A percentile compares a stretch with the other conserved stretches of the same genome.
phyloP scores from a whole-genome alignment of 2,888 invertebrate genomes.

The Syritta pipiens region DNA sequence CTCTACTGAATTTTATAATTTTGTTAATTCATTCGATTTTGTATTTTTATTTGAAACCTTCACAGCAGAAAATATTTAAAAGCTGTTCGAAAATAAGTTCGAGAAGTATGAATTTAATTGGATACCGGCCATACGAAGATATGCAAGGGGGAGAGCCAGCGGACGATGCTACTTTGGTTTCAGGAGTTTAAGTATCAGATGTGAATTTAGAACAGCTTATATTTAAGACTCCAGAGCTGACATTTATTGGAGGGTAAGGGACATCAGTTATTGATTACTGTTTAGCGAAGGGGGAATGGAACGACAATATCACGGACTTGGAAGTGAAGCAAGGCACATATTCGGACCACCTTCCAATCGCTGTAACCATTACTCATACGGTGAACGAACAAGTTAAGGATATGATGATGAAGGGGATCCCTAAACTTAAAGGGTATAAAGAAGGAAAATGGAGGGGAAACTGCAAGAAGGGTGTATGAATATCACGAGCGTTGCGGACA shows the following conservation, averaged over 20 bases:
- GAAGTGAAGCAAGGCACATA: not conserved
- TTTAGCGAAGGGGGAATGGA: not conserved
- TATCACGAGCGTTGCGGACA: not conserved
- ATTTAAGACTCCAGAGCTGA: too few relatives aligned
- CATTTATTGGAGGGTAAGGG: constrained; percentile 2
- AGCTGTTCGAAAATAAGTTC: constrained; percentile 4
- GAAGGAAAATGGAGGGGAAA: not conserved
- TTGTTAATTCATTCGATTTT: not conserved
- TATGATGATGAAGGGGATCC: not conserved
- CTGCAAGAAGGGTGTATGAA: not conserved
- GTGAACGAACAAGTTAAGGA: not conserved
- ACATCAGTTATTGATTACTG: not conserved
- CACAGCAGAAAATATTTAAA: not conserved
- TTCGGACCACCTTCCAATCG: not conserved
- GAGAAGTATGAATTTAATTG: not conserved
- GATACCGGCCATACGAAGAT: constrained; percentile 2
- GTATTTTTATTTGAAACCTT: constrained; percentile 5
- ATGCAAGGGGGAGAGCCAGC: constrained; percentile 3
- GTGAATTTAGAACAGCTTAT: not conserved
- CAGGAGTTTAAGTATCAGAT: not conserved
- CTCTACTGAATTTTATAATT: not conserved
- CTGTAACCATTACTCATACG: too few relatives aligned
- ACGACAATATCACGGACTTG: not conserved
- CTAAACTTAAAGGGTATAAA: not conserved
- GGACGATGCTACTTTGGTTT: not conserved